Conservation (phyloP, 2,888 invertebrate species). For the Diplazon laetatorius region DNA sequence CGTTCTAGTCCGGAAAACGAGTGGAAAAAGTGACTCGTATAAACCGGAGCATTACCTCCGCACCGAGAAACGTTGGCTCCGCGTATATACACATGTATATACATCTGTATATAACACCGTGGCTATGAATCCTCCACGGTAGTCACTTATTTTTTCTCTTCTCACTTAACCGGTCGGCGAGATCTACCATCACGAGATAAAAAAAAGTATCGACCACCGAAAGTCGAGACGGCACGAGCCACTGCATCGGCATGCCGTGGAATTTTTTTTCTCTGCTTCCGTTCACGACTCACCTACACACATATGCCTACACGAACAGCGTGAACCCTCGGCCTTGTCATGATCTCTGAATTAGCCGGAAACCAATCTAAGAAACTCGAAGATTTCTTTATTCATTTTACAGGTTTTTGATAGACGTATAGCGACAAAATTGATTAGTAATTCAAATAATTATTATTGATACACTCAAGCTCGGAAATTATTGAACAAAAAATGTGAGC, state of each 20-base stretch:
- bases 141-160: conserved; percentile 10
- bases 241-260: background rate
- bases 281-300: background rate
- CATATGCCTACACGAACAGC: background rate
- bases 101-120: background rate
- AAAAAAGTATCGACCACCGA: conserved; percentile 27
- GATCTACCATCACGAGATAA: conserved; percentile 20
- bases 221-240: conserved; percentile 12
- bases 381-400: conserved; percentile 12
- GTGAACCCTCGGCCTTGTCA: background rate
- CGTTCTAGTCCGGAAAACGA: conserved; percentile 54
- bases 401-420: too few relatives aligned
- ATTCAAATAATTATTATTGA: too few relatives aligned
- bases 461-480: background rate
- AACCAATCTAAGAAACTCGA: background rate
- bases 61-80: background rate
- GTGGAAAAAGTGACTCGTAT: conserved; percentile 64
- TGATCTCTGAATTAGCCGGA: conserved; percentile 20
- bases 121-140: conserved; percentile 1
- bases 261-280: conserved; percentile 16
- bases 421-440: background rate
- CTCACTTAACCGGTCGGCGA: background rate
- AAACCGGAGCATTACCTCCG: conserved; percentile 41
- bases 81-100: conserved; percentile 8
- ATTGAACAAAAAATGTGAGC: background rate